phyloP scores from a whole-genome alignment of 2,113 vertebrate genomes.

The Potamarius usumacintae region DNA sequence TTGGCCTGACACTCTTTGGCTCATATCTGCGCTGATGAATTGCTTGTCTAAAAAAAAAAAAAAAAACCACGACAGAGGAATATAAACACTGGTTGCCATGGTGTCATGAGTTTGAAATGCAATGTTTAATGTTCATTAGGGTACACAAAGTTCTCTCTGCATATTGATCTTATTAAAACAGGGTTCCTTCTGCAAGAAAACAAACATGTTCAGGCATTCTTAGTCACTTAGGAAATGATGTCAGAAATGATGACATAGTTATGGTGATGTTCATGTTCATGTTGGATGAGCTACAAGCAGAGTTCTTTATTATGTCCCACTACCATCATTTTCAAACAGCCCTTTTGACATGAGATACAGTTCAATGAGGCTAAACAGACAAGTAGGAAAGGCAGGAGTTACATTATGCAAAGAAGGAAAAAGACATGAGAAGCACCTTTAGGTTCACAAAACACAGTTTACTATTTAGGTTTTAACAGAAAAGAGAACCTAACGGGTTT shows the following conservation, averaged over 20 bases:
- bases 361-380: neutral
- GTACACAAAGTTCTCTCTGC: slow-evolving; percentile 39
- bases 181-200: neutral
- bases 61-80: neutral
- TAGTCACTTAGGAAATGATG: slow-evolving; percentile 21
- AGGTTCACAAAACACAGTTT: neutral
- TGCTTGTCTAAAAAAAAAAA: slow-evolving; percentile 18
- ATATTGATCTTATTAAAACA: slow-evolving; percentile 46
- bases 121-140: slow-evolving; percentile 31
- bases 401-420: neutral
- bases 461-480: neutral
- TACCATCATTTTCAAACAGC: slow-evolving; percentile 14
- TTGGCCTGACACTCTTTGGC: slow-evolving; percentile 22
- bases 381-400: neutral
- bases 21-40: slow-evolving; percentile 6
- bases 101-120: slow-evolving; percentile 32
- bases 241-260: slow-evolving; percentile 5
- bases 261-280: slow-evolving; percentile 3
- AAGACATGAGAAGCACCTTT: neutral
- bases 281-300: neutral
- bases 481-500: neutral
- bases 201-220: slow-evolving; percentile 24
- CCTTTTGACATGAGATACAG: neutral
- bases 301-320: neutral
- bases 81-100: slow-evolving; percentile 51